Conservation (phyloP, 2,888 invertebrate genomes). For the Lacanobia wlatinum region DNA sequence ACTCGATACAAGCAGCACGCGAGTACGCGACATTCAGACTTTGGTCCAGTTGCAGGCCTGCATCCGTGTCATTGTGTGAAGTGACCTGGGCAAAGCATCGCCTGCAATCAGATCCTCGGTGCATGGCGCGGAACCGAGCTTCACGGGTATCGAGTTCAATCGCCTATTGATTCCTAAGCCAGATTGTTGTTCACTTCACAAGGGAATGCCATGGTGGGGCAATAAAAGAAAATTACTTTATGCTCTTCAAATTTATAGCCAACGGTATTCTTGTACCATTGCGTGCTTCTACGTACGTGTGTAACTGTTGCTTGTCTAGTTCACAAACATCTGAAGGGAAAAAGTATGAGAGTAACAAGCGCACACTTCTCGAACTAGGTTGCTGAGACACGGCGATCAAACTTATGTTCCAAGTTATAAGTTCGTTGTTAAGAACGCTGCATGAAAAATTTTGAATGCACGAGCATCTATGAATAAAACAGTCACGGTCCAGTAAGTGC, state of each 20-base stretch:
- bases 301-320: constrained; percentile 37
- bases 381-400: constrained; percentile 5
- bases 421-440: constrained; percentile 7
- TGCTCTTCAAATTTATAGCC: constrained; percentile 51
- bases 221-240: constrained; percentile 58
- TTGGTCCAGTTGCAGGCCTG: constrained; percentile 69
- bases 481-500: constrained; percentile 10
- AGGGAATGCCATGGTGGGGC: constrained; percentile 64
- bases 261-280: constrained; percentile 53
- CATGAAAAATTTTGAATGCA: constrained; percentile 20
- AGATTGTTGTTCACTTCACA: constrained; percentile 65
- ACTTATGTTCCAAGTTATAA: constrained; percentile 19
- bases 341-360: constrained; percentile 7
- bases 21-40: constrained; percentile 59
- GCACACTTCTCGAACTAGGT: constrained; percentile 8
- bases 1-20: constrained; percentile 54
- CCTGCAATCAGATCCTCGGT: constrained; percentile 80
- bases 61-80: constrained; percentile 78
- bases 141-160: constrained; percentile 84
- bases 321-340: constrained; percentile 32
- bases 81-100: constrained; percentile 72
- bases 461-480: constrained; percentile 28
- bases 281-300: constrained; percentile 47
- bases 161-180: constrained; percentile 55
- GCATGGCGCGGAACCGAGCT: constrained; percentile 75